Base-by-base conservation (phyloP, 1,140 invertebrate species). In the Chymomyza costata region DNA sequence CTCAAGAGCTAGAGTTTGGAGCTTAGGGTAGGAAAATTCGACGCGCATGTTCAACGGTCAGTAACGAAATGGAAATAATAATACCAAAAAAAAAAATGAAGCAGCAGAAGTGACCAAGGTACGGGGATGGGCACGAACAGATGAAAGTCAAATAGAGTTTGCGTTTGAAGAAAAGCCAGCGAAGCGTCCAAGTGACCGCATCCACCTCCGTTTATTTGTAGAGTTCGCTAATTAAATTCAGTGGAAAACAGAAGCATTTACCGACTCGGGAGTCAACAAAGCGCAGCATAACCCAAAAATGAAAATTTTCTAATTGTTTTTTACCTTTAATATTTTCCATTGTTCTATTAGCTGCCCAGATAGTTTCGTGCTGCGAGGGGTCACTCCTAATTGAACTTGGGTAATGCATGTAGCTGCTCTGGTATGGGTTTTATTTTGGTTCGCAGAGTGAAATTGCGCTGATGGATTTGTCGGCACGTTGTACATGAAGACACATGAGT, bases 231-330 rank as follows among this genome's bases (percentile, higher is more conserved):
- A 80, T 80, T 80, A 73, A 80, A 80, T 80, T 80, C 73, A 65
- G 67, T 80, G 73, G 73, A 80, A 80, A 80, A 80, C 64, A 50
- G 59, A 47, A 61, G 60, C 64, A 80, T 73, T 80, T 80, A 80
- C 65, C n/a, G 44, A 44, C 15, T 16, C 56, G 14, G 17, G 0
- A 19, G 10, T 28, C 2, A 15, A 39, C 16, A 41, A 41, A 19
- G 46, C 32, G 15, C 14, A 41, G 43, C 39, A 38, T 28, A 21
- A 2, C 16, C 52, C 32, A 60, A 45, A 66, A 71, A 70, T 78
- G 46, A 66, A 66, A 57, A 66, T n/a, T n/a, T n/a, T n/a, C n/a
- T n/a, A n/a, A n/a, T n/a, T n/a, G n/a, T n/a, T n/a, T n/a, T n/a
- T n/a, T n/a, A n/a, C n/a, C n/a, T n/a, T n/a, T n/a, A n/a, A n/a